Percentiles rank a stretch among this genome's conserved stretches.
These are phyloP conservation scores for Erythrocercus mccallii DNA, from an alignment of 2,113 vertebrate species.

Conservation along the genomic window DNA sequence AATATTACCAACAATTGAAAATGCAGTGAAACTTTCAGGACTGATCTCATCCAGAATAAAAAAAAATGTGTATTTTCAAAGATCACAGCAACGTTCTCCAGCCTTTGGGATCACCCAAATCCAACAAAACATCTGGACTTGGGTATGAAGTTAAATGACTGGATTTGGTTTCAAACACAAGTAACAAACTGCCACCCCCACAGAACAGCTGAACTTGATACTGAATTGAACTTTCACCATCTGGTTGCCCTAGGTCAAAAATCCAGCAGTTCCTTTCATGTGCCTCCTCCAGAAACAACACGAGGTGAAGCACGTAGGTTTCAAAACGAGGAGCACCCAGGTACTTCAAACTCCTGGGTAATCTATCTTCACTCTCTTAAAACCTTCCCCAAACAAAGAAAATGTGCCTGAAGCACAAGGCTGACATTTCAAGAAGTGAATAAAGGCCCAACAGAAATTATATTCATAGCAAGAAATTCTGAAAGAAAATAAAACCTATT, in stretches of 20 bases:
- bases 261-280: neutral
- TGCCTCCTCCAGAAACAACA: neutral
- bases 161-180: constrained; percentile 7
- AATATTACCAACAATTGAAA: neutral
- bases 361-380: neutral
- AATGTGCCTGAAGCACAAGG: neutral
- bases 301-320: neutral
- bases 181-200: neutral
- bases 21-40: neutral
- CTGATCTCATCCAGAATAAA: neutral
- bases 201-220: constrained; percentile 4
- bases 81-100: neutral
- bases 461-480: neutral
- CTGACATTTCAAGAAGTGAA: neutral
- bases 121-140: constrained; percentile 43
- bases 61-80: neutral
- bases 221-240: constrained; percentile 6
- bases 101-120: neutral
- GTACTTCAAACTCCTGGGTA: neutral
- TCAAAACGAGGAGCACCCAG: neutral
- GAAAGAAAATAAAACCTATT: neutral
- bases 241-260: neutral
- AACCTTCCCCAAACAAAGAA: neutral
- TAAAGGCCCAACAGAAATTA: neutral
- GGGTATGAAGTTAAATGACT: neutral